These are phyloP conservation scores for Prunella strophiata DNA, from an alignment of 2,797 vertebrate species.

Conservation along the genomic window DNA sequence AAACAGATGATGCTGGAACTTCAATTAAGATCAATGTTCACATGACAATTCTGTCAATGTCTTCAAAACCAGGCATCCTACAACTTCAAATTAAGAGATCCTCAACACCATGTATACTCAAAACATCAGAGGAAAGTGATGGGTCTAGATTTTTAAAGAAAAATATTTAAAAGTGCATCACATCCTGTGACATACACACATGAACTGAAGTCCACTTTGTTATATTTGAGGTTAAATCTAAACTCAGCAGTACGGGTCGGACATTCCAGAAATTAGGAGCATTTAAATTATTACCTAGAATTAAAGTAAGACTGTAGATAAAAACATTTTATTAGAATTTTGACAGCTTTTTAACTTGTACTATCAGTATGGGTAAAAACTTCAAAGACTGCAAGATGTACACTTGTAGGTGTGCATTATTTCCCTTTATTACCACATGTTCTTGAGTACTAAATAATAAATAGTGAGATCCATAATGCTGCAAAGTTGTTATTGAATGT, in stretches of 20 bases:
- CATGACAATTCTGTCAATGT: background rate
- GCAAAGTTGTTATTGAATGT: background rate
- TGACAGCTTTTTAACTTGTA: background rate
- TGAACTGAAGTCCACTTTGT: background rate
- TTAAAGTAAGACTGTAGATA: background rate
- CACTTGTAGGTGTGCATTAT: background rate
- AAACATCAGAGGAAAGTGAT: background rate
- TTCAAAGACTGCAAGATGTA: background rate
- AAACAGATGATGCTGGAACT: background rate
- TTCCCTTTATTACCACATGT: background rate
- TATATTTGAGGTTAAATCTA: background rate
- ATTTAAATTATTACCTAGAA: background rate
- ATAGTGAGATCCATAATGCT: rapidly evolving
- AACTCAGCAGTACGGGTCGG: background rate
- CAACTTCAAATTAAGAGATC: background rate
- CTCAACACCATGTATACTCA: rapidly evolving
- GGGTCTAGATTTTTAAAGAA: background rate
- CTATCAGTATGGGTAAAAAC: background rate
- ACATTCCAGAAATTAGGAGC: background rate
- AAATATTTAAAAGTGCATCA: background rate
- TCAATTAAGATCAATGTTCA: background rate
- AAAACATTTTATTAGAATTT: background rate
- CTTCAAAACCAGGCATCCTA: background rate
- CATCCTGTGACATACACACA: background rate
- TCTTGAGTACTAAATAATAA: background rate